Conservation (phyloP, 2,113 vertebrate species). For the Ageneiosus marmoratus region DNA sequence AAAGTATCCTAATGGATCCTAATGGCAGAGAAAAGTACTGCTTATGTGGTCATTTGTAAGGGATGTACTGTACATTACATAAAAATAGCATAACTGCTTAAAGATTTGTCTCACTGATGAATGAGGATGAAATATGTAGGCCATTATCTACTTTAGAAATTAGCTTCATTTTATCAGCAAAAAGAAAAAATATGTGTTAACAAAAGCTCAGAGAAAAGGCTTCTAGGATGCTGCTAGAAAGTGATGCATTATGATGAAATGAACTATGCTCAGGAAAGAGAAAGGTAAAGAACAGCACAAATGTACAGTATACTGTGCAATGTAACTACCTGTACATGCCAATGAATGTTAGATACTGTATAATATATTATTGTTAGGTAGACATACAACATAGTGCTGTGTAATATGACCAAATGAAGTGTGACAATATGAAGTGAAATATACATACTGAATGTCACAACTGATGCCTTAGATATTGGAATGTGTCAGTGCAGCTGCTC, state of each 20-base stretch:
- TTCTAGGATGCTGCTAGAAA: not conserved
- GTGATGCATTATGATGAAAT: not conserved
- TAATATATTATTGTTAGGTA: not conserved
- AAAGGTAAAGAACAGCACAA: not conserved
- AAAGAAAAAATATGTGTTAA: not conserved
- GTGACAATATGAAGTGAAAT: no score
- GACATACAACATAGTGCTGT: no score
- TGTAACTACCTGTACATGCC: not conserved
- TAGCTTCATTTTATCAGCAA: not conserved
- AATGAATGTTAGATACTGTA: not conserved
- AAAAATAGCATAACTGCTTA: not conserved
- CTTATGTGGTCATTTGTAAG: not conserved
- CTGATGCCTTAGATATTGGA: no score
- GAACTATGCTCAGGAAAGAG: no score
- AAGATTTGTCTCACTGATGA: not conserved
- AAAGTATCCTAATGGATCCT: no score
- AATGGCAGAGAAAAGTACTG: not conserved
- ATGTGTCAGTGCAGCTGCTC: no score
- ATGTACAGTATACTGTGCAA: not conserved
- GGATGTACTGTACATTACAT: not conserved
- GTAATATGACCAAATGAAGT: no score
- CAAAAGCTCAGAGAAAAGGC: not conserved
- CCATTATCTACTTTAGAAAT: not conserved
- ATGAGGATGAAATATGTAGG: conserved; percentile 7
- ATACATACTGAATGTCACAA: no score